These are phyloP conservation scores for Metacarcinus magister DNA, from an alignment of 2,888 invertebrate genomes.

Conservation along the genomic window DNA sequence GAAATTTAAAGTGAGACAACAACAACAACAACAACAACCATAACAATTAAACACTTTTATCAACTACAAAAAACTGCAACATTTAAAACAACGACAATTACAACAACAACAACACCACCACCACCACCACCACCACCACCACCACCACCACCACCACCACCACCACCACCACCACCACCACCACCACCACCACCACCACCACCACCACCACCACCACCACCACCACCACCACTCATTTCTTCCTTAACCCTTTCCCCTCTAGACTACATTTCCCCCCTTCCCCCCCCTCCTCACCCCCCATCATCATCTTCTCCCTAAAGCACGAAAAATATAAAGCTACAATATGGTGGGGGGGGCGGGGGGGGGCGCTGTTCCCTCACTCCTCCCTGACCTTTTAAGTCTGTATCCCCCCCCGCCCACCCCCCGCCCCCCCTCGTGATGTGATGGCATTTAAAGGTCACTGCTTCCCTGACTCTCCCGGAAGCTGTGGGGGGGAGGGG, in stretches of 20 bases:
- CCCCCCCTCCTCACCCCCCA: background rate
- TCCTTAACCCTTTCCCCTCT: background rate
- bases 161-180: background rate
- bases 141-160: background rate
- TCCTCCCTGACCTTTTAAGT: background rate
- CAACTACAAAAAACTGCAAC: too few relatives aligned
- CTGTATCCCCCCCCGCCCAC: background rate
- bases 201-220: background rate
- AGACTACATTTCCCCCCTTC: background rate
- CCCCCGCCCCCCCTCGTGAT: background rate
- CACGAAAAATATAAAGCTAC: background rate
- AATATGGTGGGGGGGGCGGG: too few relatives aligned
- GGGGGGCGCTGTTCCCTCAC: background rate
- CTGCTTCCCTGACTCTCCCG: constrained; percentile 22
- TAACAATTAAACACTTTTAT: too few relatives aligned
- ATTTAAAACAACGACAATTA: too few relatives aligned
- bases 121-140: background rate
- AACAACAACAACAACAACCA: too few relatives aligned
- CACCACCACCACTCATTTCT: background rate
- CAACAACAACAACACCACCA: too few relatives aligned
- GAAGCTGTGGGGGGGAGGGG: background rate
- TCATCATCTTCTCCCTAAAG: background rate
- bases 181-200: background rate
- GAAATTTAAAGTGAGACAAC: too few relatives aligned
- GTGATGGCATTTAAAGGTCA: constrained; percentile 1